Conservation (phyloP, 1,140 invertebrate species). For the Hyphantria cunea region DNA sequence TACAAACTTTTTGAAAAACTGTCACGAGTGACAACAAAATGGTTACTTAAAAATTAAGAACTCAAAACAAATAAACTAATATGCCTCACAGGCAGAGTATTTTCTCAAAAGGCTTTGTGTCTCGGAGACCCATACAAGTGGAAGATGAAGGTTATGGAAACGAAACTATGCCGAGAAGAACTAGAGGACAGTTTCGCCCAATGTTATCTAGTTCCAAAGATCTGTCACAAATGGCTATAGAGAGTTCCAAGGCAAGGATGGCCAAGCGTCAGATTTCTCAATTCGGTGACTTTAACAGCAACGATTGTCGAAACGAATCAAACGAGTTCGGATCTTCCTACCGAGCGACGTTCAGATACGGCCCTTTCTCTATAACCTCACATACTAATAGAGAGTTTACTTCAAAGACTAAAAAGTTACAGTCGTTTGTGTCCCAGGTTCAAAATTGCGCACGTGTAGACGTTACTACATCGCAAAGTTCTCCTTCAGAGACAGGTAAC, state of each 20-base stretch:
- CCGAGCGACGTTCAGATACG: constrained; percentile 21
- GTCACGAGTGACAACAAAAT: constrained; percentile 21
- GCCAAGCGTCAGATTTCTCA: constrained; percentile 32
- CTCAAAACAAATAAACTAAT: constrained; percentile 19
- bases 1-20: constrained; percentile 12
- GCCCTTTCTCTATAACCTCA: constrained; percentile 39
- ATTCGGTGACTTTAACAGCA: constrained; percentile 7
- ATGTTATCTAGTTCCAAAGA: constrained; percentile 39
- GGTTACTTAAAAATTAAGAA: constrained; percentile 31
- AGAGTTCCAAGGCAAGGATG: constrained; percentile 39
- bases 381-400: constrained; percentile 18
- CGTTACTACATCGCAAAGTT: too few species aligned
- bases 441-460: too few species aligned
- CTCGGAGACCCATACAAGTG: neutral
- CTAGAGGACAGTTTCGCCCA: constrained; percentile 10
- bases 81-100: constrained; percentile 20
- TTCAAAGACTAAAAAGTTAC: too few species aligned
- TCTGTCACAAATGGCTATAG: constrained; percentile 30
- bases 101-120: constrained; percentile 7
- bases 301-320: neutral
- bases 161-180: neutral
- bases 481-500: neutral
- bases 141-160: neutral
- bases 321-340: constrained; percentile 45
- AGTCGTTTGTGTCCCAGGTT: too few species aligned